Percentiles rank a stretch among this genome's conserved stretches.
Evolutionary conservation across 2,888 invertebrate species (phyloP).

Genomic region (Limnephilus auricula): DNA sequence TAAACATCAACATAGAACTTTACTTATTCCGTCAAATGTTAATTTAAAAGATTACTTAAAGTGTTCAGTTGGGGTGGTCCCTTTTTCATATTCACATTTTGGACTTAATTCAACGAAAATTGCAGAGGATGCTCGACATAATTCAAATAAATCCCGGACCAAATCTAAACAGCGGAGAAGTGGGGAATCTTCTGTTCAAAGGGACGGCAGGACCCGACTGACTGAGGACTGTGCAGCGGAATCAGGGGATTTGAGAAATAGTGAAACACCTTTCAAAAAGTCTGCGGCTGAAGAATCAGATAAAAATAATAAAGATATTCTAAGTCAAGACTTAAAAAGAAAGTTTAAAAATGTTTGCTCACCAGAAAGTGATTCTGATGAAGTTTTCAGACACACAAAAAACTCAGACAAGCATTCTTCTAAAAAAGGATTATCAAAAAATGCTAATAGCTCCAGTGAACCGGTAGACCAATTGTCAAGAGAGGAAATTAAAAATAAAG

Average conservation of each 20-base stretch:
- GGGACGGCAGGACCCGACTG: background rate
- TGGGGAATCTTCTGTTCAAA: background rate
- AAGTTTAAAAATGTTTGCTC: conserved; percentile 1
- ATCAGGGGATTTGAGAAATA: background rate
- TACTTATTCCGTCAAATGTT: conserved; percentile 70
- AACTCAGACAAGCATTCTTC: background rate
- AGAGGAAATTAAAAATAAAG: background rate
- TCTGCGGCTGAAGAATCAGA: background rate
- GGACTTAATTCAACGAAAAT: background rate
- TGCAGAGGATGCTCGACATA: background rate
- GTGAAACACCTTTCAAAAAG: conserved; percentile 6
- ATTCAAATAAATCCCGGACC: conserved; percentile 21
- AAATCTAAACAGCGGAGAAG: conserved; percentile 11
- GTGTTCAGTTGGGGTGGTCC: conserved; percentile 68
- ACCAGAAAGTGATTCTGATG: background rate
- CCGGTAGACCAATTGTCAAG: background rate
- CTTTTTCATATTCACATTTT: background rate
- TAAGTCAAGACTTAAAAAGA: background rate
- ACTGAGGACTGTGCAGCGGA: background rate
- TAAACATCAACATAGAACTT: background rate
- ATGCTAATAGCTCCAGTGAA: conserved; percentile 1
- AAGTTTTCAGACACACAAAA: background rate
- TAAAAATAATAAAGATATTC: background rate
- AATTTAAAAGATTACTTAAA: conserved; percentile 72
- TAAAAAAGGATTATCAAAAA: background rate